phyloP scores from a whole-genome alignment of 2,113 vertebrate genomes.

The Engraulis encrasicolus region DNA sequence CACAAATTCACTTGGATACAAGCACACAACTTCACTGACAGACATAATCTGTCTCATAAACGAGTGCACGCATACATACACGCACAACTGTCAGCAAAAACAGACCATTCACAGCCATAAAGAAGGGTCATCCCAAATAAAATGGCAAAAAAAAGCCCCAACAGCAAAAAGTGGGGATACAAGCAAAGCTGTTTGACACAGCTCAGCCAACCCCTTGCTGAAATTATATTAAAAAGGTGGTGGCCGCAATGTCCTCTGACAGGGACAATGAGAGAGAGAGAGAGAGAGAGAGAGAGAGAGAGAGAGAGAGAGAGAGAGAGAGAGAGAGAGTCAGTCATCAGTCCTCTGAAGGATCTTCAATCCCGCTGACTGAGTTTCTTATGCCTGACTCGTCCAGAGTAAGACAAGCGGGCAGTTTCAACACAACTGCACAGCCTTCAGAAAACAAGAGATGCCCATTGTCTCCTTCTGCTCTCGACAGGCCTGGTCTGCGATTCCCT shows the following conservation, averaged over 20 bases:
- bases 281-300: too few species aligned
- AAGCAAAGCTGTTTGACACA: neutral
- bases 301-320: neutral
- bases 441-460: slow-evolving; percentile 27
- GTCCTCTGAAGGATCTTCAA: neutral
- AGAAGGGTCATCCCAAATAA: neutral
- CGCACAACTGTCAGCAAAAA: neutral
- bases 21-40: neutral
- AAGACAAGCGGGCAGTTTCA: neutral
- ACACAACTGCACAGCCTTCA: slow-evolving; percentile 15
- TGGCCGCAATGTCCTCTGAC: neutral
- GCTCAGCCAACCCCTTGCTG: neutral
- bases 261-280: neutral
- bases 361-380: slow-evolving; percentile 13
- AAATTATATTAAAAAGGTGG: neutral
- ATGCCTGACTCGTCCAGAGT: neutral
- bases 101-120: neutral
- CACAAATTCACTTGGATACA: too few species aligned
- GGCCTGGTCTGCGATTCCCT: neutral
- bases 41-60: neutral
- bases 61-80: neutral
- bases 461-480: neutral
- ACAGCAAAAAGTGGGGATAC: neutral
- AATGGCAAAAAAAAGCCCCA: neutral
- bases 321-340: neutral